Evolutionary conservation across 2,797 vertebrate species (phyloP).

Genomic region (Phylloscopus collybita): DNA sequence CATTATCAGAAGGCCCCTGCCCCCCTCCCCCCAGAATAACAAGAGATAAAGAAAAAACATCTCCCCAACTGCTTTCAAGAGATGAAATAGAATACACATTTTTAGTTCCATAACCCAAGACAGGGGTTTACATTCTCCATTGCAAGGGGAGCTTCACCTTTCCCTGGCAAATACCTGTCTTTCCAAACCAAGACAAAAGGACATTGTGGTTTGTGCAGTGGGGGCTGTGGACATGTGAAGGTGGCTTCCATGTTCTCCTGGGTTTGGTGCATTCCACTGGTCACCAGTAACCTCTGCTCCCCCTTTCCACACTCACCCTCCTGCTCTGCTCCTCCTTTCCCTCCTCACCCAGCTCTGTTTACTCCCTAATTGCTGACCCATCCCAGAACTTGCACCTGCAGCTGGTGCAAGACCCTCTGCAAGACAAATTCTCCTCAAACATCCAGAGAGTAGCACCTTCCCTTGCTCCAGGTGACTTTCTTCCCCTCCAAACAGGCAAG

Average conservation of each 20-base stretch:
- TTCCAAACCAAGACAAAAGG: too few relatives aligned
- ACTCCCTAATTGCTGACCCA: not conserved
- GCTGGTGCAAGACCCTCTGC: not conserved
- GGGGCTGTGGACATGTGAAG: not conserved
- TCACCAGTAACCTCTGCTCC: not conserved
- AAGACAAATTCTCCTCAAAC: not conserved
- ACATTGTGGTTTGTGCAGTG: not conserved
- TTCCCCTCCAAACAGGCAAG: not conserved
- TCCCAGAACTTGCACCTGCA: not conserved
- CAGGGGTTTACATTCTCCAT: too few relatives aligned
- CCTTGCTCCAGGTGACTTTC: not conserved
- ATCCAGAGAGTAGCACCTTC: not conserved
- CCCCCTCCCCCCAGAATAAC: too few relatives aligned
- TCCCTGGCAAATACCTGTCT: too few relatives aligned
- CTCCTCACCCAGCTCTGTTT: not conserved
- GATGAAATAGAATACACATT: too few relatives aligned
- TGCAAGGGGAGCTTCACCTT: too few relatives aligned
- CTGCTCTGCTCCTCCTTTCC: not conserved
- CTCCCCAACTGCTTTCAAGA: too few relatives aligned
- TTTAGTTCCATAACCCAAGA: too few relatives aligned
- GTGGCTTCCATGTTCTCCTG: not conserved
- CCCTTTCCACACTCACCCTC: accelerated
- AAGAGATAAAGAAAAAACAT: too few relatives aligned
- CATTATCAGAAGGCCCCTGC: too few relatives aligned
- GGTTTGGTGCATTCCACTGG: not conserved